phyloP scores from a whole-genome alignment of 92 coral and sea anemone genomes.

The Pocillopora meandrina region DNA sequence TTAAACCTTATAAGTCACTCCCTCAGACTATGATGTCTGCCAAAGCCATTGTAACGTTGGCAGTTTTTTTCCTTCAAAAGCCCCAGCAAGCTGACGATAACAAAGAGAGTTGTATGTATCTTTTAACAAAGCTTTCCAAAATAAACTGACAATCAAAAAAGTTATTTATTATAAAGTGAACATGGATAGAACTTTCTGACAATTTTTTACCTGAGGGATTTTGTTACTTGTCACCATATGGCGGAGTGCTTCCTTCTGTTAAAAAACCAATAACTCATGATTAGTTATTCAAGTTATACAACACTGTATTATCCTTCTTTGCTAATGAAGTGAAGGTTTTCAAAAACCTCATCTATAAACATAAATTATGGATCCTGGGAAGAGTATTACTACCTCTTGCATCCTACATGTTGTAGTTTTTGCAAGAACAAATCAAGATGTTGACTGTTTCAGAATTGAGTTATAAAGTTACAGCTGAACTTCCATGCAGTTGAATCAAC shows the following conservation, averaged over 20 bases:
- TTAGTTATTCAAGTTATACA: neutral
- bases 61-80: neutral
- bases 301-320: neutral
- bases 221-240: neutral
- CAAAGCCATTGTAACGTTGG: neutral
- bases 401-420: too few species aligned
- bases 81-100: neutral
- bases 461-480: neutral
- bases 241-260: neutral
- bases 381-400: neutral
- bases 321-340: neutral
- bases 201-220: neutral
- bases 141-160: neutral
- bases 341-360: neutral
- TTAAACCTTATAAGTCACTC: neutral
- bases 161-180: neutral
- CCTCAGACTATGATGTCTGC: neutral
- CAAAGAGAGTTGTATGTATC: neutral
- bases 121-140: neutral
- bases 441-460: too few species aligned
- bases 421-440: neutral
- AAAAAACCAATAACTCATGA: neutral
- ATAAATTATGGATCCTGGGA: neutral
- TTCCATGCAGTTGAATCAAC: neutral
- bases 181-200: neutral